Percentiles rank a stretch among this genome's conserved stretches.
Evolutionary conservation across 2,113 vertebrate genomes (phyloP).

Genomic region (Rhinopithecus roxellana): DNA sequence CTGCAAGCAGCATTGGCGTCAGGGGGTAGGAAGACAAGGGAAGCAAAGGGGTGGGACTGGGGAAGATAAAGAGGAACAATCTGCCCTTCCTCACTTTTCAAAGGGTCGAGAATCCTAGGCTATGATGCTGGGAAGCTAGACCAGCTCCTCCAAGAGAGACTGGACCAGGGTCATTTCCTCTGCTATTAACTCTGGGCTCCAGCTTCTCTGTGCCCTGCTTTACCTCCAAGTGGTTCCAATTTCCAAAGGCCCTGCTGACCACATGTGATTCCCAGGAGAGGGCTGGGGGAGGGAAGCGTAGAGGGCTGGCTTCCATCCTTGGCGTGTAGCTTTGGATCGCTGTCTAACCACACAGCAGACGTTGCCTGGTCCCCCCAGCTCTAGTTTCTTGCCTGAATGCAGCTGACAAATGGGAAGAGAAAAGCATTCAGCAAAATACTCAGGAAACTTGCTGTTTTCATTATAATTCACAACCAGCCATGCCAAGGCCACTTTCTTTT

Average conservation of each 20-base stretch:
- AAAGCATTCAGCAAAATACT: conserved; percentile 75
- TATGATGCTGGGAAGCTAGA: not conserved
- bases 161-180: conserved; percentile 7
- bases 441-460: conserved; percentile 82
- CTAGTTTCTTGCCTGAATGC: conserved; percentile 37
- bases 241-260: conserved; percentile 47
- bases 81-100: not conserved
- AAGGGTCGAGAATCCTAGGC: not conserved
- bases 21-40: not conserved
- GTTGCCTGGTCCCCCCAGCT: not conserved
- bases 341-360: conserved; percentile 44
- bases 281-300: not conserved
- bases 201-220: not conserved
- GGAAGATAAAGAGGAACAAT: not conserved
- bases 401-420: conserved; percentile 66
- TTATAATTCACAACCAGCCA: conserved; percentile 79
- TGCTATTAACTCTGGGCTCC: not conserved
- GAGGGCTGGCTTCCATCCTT: not conserved
- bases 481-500: conserved; percentile 74
- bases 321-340: not conserved
- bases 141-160: not conserved
- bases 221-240: conserved; percentile 53
- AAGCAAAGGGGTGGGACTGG: not conserved
- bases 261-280: not conserved
- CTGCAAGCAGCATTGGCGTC: not conserved